Base-by-base conservation (phyloP, 2,113 vertebrate species). In the Plecturocebus donacophilus region DNA sequence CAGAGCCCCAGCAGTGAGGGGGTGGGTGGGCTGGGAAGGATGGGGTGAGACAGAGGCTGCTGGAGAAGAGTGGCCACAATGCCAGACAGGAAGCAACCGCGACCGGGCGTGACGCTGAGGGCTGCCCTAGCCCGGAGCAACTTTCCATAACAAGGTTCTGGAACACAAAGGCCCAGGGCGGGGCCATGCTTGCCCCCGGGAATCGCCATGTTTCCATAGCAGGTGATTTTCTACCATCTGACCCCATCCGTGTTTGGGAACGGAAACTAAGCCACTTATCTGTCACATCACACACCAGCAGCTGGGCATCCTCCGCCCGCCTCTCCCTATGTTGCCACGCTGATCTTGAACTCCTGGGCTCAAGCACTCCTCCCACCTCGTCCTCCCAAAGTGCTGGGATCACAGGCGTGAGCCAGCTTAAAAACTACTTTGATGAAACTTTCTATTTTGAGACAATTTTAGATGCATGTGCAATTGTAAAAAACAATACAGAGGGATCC, bases 191-290 rank as follows among this genome's bases (percentile, higher is more conserved):
- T 0, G 64, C 79, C 56, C 30, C 35, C 1, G 70, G 52, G 84
- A 89, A 30, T 40, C 19, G 42, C n/a, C 91, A 4, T 27, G 87
- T 98, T 98, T 97, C 97, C 95, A 95, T 42, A 94, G 98, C 97
- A 98, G 98, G 98, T 97, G 97, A 98, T 98, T 91, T 35, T 96
- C 66, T 64, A 76, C 96, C 96, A 95, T 19, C 92, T 93, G 94
- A 95, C 25, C 32, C 82, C 52, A 77, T 10, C 94, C 98, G 47
- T 97, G 97, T 97, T 98, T 91, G 95, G 96, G 96, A 82, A 92
- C 97, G 98, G 98, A 99, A 98, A 97, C 0, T 0, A 97, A 96
- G 98, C 30, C 80, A 90, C 96, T 87, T 98, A 97, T 97, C 93
- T 77, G 96, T 38, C 89, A 42, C 95, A 95, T 23, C 21, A 5